Conservation (phyloP, 1,140 invertebrate species). For the Halictus rubicundus region DNA sequence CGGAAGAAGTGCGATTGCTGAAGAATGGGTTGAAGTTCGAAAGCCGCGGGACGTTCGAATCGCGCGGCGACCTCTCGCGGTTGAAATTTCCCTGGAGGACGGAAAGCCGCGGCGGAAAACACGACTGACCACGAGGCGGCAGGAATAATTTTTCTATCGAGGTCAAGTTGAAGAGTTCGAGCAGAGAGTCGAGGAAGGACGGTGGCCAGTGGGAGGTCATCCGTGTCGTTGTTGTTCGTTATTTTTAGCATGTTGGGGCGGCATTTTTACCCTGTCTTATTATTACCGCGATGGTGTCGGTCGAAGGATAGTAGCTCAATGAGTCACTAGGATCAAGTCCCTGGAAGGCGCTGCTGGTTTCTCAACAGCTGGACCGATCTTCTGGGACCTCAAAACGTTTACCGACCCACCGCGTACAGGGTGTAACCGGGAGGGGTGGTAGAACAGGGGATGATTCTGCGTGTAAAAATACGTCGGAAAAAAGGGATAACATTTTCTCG, state of each 20-base stretch:
- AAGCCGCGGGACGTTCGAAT: background rate
- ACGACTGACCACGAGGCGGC: background rate
- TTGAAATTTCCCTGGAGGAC: background rate
- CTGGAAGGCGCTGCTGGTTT: background rate
- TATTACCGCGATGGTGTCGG: conserved; percentile 48
- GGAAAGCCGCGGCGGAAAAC: background rate
- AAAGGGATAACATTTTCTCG: no score
- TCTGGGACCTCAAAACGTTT: no score
- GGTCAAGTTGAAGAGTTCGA: conserved; percentile 78
- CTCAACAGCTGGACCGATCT: no score
- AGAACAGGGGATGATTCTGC: no score
- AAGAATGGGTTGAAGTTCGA: background rate
- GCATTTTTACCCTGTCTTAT: conserved; percentile 60
- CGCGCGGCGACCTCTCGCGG: background rate
- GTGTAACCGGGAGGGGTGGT: no score
- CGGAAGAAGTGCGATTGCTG: background rate
- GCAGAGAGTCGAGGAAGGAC: conserved; percentile 68
- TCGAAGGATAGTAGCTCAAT: conserved; percentile 25
- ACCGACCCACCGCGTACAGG: no score
- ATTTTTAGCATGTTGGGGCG: conserved; percentile 58
- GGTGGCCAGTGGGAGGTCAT: conserved; percentile 70
- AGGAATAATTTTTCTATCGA: conserved; percentile 52
- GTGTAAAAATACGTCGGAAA: no score
- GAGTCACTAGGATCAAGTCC: background rate
- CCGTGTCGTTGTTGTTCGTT: conserved; percentile 60